These are phyloP conservation scores for Lochmaea capreae DNA, from an alignment of 2,888 invertebrate genomes.

Conservation along the genomic window DNA sequence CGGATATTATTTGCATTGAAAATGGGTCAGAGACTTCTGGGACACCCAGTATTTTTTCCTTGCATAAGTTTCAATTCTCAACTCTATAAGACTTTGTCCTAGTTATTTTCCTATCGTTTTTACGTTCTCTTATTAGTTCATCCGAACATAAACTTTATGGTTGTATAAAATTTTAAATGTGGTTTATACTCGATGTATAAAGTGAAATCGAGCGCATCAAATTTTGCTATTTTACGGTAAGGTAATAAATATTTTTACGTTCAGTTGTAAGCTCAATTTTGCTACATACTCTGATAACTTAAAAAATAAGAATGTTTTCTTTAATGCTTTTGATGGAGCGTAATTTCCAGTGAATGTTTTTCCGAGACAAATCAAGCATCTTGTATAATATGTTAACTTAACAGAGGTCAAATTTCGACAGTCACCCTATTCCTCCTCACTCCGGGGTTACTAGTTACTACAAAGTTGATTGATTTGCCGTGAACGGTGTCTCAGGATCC, in stretches of 20 bases:
- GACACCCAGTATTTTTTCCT: not conserved
- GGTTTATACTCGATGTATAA: conserved; percentile 10
- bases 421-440: too few relatives aligned
- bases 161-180: not conserved
- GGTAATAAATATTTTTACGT: conserved; percentile 23
- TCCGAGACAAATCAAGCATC: too few relatives aligned
- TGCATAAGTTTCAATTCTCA: not conserved
- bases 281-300: not conserved
- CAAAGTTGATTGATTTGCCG: too few relatives aligned
- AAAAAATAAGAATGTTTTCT: not conserved
- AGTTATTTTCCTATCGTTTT: not conserved
- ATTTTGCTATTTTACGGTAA: conserved; percentile 15
- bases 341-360: too few relatives aligned
- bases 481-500: too few relatives aligned
- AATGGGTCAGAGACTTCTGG: too few relatives aligned
- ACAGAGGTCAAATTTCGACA: too few relatives aligned
- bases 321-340: not conserved
- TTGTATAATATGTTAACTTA: too few relatives aligned
- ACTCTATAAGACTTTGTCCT: not conserved
- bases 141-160: not conserved
- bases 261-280: conserved; percentile 7
- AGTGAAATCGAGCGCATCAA: conserved; percentile 19
- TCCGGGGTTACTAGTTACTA: too few relatives aligned
- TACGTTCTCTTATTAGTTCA: not conserved
- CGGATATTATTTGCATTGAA: too few relatives aligned